Evolutionary conservation across 2,888 invertebrate species (phyloP).

Genomic region (Nemotelus pantherinus): DNA sequence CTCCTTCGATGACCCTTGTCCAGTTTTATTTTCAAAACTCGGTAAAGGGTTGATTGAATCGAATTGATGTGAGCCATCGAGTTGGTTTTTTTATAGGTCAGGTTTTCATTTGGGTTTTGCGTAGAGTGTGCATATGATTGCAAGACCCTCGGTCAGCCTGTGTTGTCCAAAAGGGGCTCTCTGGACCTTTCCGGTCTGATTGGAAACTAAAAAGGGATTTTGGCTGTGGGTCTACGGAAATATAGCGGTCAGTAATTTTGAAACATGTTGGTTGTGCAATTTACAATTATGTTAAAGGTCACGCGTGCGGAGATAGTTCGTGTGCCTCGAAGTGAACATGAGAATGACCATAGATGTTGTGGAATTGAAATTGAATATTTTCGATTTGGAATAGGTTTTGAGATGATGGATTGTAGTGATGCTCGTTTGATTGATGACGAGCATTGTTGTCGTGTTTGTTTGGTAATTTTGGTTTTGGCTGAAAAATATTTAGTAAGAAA

Average conservation of each 20-base stretch:
- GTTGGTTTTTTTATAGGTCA: slow-evolving; percentile 2
- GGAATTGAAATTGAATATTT: no score
- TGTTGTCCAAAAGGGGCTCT: not conserved
- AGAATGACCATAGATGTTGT: no score
- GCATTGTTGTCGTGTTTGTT: no score
- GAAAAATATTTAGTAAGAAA: no score
- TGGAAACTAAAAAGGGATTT: slow-evolving; percentile 11
- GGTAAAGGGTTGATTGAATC: slow-evolving; percentile 50
- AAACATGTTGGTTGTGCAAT: slow-evolving; percentile 48
- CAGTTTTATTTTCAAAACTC: slow-evolving; percentile 52
- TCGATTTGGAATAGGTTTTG: no score
- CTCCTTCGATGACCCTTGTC: slow-evolving; percentile 52
- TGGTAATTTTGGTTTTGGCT: no score
- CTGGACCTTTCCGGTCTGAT: not conserved
- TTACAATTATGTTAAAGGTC: slow-evolving; percentile 50
- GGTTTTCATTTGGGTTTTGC: not conserved
- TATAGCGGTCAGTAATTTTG: slow-evolving; percentile 35
- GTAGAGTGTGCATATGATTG: not conserved
- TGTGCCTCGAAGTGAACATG: no score
- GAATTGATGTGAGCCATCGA: slow-evolving; percentile 22
- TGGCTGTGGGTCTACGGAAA: not conserved
- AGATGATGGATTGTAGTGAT: no score
- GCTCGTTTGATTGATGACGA: no score
- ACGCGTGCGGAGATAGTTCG: slow-evolving; percentile 44
- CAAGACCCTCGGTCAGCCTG: not conserved